Conservation (phyloP, 2,888 invertebrate species). For the Ferrisia virgata region DNA sequence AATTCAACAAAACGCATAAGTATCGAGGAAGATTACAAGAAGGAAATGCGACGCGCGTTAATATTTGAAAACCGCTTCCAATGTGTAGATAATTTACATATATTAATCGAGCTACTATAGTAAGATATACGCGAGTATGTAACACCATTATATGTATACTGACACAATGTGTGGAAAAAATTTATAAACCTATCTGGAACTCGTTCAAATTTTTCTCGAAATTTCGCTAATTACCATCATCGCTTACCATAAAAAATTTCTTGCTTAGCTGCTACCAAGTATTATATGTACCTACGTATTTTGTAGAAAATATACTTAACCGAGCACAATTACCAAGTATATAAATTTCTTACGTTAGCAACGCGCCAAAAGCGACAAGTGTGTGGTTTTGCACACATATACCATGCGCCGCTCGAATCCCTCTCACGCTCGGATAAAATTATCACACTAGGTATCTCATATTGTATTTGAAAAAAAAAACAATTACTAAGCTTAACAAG, state of each 20-base stretch:
- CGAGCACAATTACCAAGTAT: background rate
- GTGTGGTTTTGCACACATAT: too few species aligned
- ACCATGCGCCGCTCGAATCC: too few species aligned
- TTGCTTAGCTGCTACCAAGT: too few species aligned
- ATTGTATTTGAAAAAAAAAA: too few species aligned
- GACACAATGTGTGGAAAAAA: background rate
- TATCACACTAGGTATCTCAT: background rate
- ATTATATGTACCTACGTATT: too few species aligned
- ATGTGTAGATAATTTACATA: background rate
- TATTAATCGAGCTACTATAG: background rate
- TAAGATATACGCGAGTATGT: background rate
- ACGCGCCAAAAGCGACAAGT: background rate
- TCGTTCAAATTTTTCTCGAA: slow-evolving; percentile 20
- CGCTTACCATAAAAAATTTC: background rate
- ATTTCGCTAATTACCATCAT: slow-evolving; percentile 19
- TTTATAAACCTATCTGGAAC: background rate
- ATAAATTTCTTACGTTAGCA: background rate
- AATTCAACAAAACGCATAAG: background rate
- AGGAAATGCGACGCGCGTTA: slow-evolving; percentile 9
- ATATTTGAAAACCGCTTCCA: background rate
- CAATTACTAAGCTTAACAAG: background rate
- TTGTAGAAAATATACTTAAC: too few species aligned
- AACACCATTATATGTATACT: background rate
- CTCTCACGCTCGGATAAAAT: background rate
- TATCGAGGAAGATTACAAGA: background rate